Conservation (phyloP, 2,113 vertebrate genomes). For the Melanostigma gelatinosum region DNA sequence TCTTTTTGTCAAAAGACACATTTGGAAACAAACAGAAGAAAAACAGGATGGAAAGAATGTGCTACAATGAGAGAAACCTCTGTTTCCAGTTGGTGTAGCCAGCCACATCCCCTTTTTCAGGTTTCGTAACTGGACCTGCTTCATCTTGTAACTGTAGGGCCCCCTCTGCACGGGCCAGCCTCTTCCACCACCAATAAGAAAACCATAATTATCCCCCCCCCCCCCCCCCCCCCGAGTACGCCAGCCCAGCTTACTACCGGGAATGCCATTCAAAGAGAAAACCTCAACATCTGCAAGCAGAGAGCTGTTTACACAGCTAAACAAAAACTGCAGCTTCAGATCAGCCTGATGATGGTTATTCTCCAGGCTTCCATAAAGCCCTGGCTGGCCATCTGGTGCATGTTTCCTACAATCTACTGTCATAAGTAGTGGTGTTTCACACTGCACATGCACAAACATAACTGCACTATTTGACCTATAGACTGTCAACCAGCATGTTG, state of each 20-base stretch:
- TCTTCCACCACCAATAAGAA: slow-evolving; percentile 48
- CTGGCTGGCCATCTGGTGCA: slow-evolving; percentile 66
- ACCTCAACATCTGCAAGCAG: slow-evolving; percentile 63
- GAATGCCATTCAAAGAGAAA: slow-evolving; percentile 47
- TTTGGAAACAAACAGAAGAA: slow-evolving; percentile 35
- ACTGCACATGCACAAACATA: background rate
- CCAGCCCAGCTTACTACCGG: slow-evolving; percentile 53
- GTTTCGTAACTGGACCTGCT: slow-evolving; percentile 63
- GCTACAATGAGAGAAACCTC: slow-evolving; percentile 48
- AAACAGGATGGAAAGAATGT: slow-evolving; percentile 40
- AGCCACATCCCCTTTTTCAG: slow-evolving; percentile 69
- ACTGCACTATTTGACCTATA: background rate
- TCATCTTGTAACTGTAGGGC: slow-evolving; percentile 39
- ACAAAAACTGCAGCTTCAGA: slow-evolving; percentile 38
- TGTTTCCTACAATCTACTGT: slow-evolving; percentile 42
- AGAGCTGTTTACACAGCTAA: slow-evolving; percentile 44
- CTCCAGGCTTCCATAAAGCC: slow-evolving; percentile 64
- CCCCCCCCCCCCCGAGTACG: slow-evolving; percentile 1
- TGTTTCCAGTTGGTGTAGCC: slow-evolving; percentile 66
- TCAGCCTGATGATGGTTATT: slow-evolving; percentile 65
- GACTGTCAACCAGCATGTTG: slow-evolving; percentile 18
- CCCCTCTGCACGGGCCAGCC: slow-evolving; percentile 26
- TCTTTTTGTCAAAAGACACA: background rate
- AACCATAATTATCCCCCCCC: slow-evolving; percentile 63
- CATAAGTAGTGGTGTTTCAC: slow-evolving; percentile 42